phyloP scores from a whole-genome alignment of 1,140 invertebrate species.

The Drosophila mauritiana region DNA sequence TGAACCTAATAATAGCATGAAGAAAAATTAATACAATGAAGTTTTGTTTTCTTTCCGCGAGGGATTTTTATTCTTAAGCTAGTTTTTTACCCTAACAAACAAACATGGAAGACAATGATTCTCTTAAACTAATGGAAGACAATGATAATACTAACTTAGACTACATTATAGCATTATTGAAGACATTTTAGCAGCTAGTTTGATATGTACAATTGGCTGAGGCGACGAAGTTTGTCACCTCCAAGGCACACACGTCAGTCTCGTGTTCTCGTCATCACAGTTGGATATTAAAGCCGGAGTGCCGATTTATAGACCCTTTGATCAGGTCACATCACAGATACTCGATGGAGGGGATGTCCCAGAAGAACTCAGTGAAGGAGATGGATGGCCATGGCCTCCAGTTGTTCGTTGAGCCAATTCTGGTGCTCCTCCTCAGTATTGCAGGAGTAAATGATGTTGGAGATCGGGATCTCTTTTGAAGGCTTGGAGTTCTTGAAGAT shows the following conservation, averaged over 20 bases:
- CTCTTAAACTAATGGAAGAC: constrained; percentile 70
- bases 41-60: constrained; percentile 31
- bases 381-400: constrained; percentile 39
- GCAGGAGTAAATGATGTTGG: constrained; percentile 24
- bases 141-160: constrained; percentile 55
- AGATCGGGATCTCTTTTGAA: constrained; percentile 9
- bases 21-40: constrained; percentile 2
- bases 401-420: constrained; percentile 73
- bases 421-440: constrained; percentile 68
- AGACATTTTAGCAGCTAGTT: constrained; percentile 20
- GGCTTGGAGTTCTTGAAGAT: constrained; percentile 50
- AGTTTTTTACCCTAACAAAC: constrained; percentile 53
- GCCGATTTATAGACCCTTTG: constrained; percentile 42
- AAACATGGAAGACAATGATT: constrained; percentile 71
- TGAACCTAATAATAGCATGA: neutral
- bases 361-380: constrained; percentile 18
- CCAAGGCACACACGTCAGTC: constrained; percentile 54
- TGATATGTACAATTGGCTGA: constrained; percentile 49
- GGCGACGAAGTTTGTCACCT: constrained; percentile 10
- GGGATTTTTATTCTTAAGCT: constrained; percentile 49
- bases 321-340: constrained; percentile 61
- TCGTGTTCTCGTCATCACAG: constrained; percentile 66
- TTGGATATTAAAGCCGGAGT: constrained; percentile 57
- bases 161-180: constrained; percentile 38
- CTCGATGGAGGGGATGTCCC: constrained; percentile 13